phyloP scores from a whole-genome alignment of 2,888 invertebrate species.

The Meganola albula region DNA sequence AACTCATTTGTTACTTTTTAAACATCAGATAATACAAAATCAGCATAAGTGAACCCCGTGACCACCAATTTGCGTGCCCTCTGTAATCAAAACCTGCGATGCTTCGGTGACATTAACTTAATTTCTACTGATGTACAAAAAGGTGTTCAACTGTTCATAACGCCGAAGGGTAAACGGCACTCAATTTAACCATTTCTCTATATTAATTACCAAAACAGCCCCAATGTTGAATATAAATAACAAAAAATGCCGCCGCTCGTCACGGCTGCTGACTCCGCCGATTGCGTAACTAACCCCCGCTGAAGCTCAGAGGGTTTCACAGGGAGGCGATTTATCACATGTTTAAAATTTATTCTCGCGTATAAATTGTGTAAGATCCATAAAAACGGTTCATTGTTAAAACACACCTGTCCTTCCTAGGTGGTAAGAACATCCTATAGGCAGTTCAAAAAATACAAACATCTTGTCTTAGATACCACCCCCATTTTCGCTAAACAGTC shows the following conservation, averaged over 20 bases:
- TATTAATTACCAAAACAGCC: slow-evolving; percentile 62
- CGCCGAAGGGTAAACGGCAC: slow-evolving; percentile 56
- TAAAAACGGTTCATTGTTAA: slow-evolving; percentile 35
- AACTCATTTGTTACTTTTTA: too few relatives aligned
- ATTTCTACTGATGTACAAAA: slow-evolving; percentile 40
- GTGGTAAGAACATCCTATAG: too few relatives aligned
- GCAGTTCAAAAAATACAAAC: too few relatives aligned
- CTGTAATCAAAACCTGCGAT: slow-evolving; percentile 10
- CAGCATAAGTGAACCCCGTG: neutral
- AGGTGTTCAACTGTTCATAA: slow-evolving; percentile 47
- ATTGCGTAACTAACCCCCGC: slow-evolving; percentile 47
- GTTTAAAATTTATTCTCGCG: slow-evolving; percentile 43
- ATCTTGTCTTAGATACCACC: too few relatives aligned
- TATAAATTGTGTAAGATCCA: slow-evolving; percentile 41
- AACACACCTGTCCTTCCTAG: slow-evolving; percentile 42
- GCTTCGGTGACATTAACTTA: slow-evolving; percentile 42
- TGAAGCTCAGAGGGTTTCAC: slow-evolving; percentile 44
- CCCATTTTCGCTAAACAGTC: too few relatives aligned
- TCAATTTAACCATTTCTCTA: slow-evolving; percentile 59
- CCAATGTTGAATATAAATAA: slow-evolving; percentile 54
- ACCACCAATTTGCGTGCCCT: slow-evolving; percentile 8
- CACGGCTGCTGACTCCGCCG: slow-evolving; percentile 80
- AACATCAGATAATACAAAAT: neutral
- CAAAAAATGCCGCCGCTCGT: slow-evolving; percentile 75
- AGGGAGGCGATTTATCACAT: slow-evolving; percentile 56